Evolutionary conservation across 2,888 invertebrate genomes (phyloP), one percentile per base, ranked within the genome.

Genomic region (Amphiduros pacificus): DNA sequence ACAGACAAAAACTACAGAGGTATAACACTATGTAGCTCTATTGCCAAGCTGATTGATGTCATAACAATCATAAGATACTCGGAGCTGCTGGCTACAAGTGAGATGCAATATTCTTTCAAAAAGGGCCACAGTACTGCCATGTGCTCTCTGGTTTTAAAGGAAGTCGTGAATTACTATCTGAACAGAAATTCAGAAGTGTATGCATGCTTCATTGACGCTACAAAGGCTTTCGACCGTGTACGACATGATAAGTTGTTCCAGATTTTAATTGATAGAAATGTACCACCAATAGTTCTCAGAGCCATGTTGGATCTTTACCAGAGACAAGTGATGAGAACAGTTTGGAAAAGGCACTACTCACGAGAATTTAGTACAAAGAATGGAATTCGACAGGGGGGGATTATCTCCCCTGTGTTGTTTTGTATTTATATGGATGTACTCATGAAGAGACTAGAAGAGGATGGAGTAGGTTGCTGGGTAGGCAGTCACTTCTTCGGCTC

Each of bases 341-440:
- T 11, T 17, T 26, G 31, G 53, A 29, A 22, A 17, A 31, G 53
- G 17, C 14, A 11, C 17, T 17, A 29, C n/a, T 53, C 53, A 29
- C 20, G 22, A 44, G 6, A 6, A n/a, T 44, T 44, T n/a, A 17
- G 6, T 9, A 44, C 44, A 6, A 11, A 14, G 11, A 28, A 29
- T 53, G 22, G 31, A 29, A 53, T 53, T 29, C 17, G 28, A 4
- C 44, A 44, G n/a, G 44, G 44, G 5, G 44, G 44, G 6, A n/a
- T 44, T 11, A 44, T 44, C 5, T 44, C 44, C 6, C 44, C 44
- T 20, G 22, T 44, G 5, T n/a, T 44, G n/a, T 44, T 44, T 17
- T 44, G 53, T 53, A 29, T 53, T 31, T 53, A 53, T 17, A 53
- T 53, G 27, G 53, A 53, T 53, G 53, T 29, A 29, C 31, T 53